Base-by-base conservation (phyloP, 2,113 vertebrate species). In the Stegastes partitus region DNA sequence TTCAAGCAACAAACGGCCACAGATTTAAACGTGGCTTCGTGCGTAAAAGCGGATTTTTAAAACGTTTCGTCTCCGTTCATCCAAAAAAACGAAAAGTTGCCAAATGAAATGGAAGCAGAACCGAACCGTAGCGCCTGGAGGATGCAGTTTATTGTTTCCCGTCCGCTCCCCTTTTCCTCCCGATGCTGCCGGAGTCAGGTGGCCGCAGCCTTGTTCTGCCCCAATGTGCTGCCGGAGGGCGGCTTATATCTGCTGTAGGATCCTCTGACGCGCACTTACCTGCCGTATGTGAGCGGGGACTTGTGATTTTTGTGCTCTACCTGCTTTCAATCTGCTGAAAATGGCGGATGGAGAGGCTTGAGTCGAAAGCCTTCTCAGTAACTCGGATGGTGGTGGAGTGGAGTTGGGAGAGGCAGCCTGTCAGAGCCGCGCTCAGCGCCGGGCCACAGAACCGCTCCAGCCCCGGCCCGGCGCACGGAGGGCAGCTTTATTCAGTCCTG, bases 311-410 rank as follows among this genome's bases (percentile, higher is more conserved):
- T 69, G 90, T 64, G 90, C 70, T 91, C 82, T 91, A 93, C 88
- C 91, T 93, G 91, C 75, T 89, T 83, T 79, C 87, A 92, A 85
- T 93, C 86, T 70, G 88, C 87, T 88, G 92, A 95, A 95, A 94
- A 94, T 94, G 93, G 93, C 93, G 92, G 93, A 93, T 90, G 90
- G 82, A 92, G 88, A 92, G 88, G 85, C 71, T 84, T 57, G 85
- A 82, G 87, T 68, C 77, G 84, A 66, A 67, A 85, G 81, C 72
- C 79, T 88, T 80, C 66, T 80, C 89, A 61, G 74, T 74, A 87
- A 89, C 71, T 87, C 79, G 85, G 85, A 77, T 85, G 61, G 87
- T 68, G 58, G 66, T 73, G 73, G 81, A 49, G 79, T 79, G 79
- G 11, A 74, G 78, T 82, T 92, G 92, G 70, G 87, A 90, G 86